A percentile compares a stretch with the other conserved stretches of the same genome.
These are phyloP conservation scores for Mormyrops boulengeri DNA, from an alignment of 2,797 vertebrate species.

Conservation along the genomic window DNA sequence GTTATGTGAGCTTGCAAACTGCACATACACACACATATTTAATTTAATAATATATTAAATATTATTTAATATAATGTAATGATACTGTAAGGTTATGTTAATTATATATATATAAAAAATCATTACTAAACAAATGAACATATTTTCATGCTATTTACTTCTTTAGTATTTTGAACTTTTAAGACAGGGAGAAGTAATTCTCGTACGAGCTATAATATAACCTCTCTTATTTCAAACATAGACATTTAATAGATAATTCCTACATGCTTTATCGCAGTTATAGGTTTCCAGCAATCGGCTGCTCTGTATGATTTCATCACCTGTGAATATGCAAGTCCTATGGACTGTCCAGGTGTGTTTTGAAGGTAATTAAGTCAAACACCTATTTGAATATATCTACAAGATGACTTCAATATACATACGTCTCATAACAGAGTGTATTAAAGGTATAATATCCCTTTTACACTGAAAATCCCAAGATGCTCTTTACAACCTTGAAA, in stretches of 20 bases:
- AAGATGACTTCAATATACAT: not conserved
- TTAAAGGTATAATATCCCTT: not conserved
- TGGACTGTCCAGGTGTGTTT: conserved; percentile 63
- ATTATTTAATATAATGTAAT: not conserved
- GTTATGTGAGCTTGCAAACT: not conserved
- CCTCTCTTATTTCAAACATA: not conserved
- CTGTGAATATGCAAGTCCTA: conserved; percentile 56
- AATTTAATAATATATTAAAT: not conserved
- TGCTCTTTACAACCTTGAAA: conserved; percentile 21
- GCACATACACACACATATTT: too few relatives aligned
- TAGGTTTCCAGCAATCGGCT: conserved; percentile 57
- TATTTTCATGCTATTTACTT: not conserved
- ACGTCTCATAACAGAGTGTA: not conserved
- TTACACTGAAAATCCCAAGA: not conserved
- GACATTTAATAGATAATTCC: not conserved
- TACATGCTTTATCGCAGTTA: not conserved
- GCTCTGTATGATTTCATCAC: conserved; percentile 52
- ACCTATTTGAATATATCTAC: not conserved
- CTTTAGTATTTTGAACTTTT: not conserved
- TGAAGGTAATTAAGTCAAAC: not conserved
- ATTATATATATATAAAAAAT: not conserved
- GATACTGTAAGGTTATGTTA: not conserved
- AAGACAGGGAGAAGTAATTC: not conserved
- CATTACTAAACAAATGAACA: not conserved
- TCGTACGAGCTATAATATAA: not conserved